These are phyloP conservation scores for Macropis europaea DNA, from an alignment of 2,888 invertebrate species.

Conservation along the genomic window DNA sequence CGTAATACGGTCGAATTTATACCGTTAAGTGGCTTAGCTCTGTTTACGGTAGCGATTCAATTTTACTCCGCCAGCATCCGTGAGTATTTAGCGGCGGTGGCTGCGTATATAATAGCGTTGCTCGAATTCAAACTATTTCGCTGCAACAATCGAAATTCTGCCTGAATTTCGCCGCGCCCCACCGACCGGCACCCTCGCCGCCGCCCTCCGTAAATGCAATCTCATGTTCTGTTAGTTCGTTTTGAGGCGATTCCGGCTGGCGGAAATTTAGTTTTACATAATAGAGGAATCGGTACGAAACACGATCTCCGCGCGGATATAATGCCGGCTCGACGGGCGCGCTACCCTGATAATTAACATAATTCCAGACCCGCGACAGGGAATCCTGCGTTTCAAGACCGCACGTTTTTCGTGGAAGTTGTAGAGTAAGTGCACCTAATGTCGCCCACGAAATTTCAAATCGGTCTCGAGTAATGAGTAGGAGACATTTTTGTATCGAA, in stretches of 20 bases:
- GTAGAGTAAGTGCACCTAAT: too few relatives aligned
- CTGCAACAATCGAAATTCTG: slow-evolving; percentile 57
- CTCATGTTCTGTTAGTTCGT: slow-evolving; percentile 52
- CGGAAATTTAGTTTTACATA: slow-evolving; percentile 47
- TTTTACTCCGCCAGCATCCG: slow-evolving; percentile 45
- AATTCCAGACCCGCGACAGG: too few relatives aligned
- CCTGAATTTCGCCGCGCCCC: not conserved
- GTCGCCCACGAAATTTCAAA: too few relatives aligned
- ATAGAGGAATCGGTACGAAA: slow-evolving; percentile 10
- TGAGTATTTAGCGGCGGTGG: slow-evolving; percentile 43
- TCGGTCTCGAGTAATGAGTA: too few relatives aligned
- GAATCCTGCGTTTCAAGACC: too few relatives aligned
- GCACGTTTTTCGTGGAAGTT: too few relatives aligned
- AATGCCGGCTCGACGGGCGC: too few relatives aligned
- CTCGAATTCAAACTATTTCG: slow-evolving; percentile 51
- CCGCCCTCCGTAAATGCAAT: slow-evolving; percentile 45
- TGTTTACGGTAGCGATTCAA: slow-evolving; percentile 54
- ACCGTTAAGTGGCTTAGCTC: slow-evolving; percentile 53
- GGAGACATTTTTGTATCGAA: too few relatives aligned
- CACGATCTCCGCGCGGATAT: not conserved
- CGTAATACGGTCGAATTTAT: slow-evolving; percentile 45
- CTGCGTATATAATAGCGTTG: slow-evolving; percentile 33
- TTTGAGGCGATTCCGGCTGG: slow-evolving; percentile 43
- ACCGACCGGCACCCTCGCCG: not conserved
- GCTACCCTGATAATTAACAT: not conserved